These are phyloP conservation scores for human (Homo sapiens) DNA, from an alignment of 2,113 vertebrate species.

Conservation along the genomic window GRCh38 chr5:61065501-61066000, in stretches of 20 bases:
- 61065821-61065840: neutral
- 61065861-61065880: neutral
- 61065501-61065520: neutral
- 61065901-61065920: neutral
- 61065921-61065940: neutral
- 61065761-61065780: neutral
- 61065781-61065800: neutral
- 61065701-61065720: neutral
- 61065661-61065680: neutral
- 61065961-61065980: neutral
- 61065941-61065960: neutral
- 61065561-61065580: neutral
- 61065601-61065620: neutral
- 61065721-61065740: neutral
- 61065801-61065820: neutral
- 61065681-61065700: neutral
- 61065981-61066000: neutral
- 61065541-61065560: neutral
- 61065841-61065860: neutral
- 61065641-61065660: neutral
- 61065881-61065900: neutral
- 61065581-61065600: neutral
- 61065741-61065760: neutral
- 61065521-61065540: neutral
- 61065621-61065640: neutral